A percentile compares a stretch with the other conserved stretches of the same genome.
phyloP scores from a whole-genome alignment of 2,113 vertebrate genomes.

The Delphinapterus leucas region DNA sequence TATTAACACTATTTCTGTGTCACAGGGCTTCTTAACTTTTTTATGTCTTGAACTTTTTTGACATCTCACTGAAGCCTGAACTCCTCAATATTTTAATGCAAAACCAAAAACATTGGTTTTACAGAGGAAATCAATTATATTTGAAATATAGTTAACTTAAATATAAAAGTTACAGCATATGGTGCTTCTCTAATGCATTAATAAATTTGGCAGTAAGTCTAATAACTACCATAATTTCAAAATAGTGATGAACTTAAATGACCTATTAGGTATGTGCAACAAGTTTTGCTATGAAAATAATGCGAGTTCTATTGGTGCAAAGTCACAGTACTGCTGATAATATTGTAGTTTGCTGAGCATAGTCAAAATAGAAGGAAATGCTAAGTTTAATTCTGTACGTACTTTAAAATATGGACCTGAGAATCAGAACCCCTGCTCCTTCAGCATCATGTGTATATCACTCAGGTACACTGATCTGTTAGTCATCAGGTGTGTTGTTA shows the following conservation, averaged over 20 bases:
- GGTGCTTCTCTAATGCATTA: not conserved
- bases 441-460: not conserved
- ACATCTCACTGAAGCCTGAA: not conserved
- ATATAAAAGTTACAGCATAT: not conserved
- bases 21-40: not conserved
- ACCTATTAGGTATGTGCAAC: not conserved
- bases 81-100: not conserved
- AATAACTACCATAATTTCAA: not conserved
- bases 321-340: not conserved
- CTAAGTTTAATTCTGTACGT: not conserved
- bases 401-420: not conserved
- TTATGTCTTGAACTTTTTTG: not conserved
- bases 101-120: not conserved
- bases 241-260: not conserved
- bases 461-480: not conserved
- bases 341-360: not conserved
- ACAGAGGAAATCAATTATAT: not conserved
- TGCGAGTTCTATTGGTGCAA: not conserved
- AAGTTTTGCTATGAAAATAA: not conserved
- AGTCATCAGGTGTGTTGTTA: no score
- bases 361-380: not conserved
- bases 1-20: not conserved
- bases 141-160: constrained; percentile 4
- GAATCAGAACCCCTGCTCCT: not conserved
- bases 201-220: not conserved